Conservation (phyloP, 2,797 vertebrate species). For the Lagorchestes hirsutus region DNA sequence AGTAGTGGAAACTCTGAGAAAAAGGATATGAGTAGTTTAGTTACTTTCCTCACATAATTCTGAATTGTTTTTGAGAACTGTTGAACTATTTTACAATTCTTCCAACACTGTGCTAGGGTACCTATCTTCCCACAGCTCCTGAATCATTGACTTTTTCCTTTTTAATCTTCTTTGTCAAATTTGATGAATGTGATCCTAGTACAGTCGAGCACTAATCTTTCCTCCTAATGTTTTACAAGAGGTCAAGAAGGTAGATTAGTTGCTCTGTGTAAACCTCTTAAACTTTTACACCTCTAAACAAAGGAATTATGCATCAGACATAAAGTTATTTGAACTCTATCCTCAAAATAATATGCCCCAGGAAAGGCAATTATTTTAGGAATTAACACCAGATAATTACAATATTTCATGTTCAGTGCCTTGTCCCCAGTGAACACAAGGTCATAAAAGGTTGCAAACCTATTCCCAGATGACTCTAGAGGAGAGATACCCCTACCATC, state of each 20-base stretch:
- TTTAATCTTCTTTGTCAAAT: neutral
- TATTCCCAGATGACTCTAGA: neutral
- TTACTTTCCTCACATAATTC: neutral
- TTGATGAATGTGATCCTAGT: neutral
- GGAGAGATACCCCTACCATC: neutral
- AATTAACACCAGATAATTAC: neutral
- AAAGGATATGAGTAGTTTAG: neutral
- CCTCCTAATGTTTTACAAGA: neutral
- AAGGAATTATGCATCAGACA: neutral
- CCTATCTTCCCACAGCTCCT: neutral
- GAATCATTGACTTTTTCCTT: neutral
- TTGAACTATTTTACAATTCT: neutral
- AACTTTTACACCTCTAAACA: neutral
- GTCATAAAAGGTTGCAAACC: neutral
- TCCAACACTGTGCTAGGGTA: neutral
- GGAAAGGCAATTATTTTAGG: neutral
- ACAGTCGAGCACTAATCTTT: neutral
- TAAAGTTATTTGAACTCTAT: neutral
- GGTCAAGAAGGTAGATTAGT: neutral
- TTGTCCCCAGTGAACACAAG: neutral
- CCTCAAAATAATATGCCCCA: neutral
- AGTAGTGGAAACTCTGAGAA: neutral
- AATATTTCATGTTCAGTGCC: neutral
- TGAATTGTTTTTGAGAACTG: neutral
- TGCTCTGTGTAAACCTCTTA: neutral